Evolutionary conservation across 2,113 vertebrate genomes (phyloP), one percentile per base, ranked within the genome.

Genomic region (Python bivittatus): DNA sequence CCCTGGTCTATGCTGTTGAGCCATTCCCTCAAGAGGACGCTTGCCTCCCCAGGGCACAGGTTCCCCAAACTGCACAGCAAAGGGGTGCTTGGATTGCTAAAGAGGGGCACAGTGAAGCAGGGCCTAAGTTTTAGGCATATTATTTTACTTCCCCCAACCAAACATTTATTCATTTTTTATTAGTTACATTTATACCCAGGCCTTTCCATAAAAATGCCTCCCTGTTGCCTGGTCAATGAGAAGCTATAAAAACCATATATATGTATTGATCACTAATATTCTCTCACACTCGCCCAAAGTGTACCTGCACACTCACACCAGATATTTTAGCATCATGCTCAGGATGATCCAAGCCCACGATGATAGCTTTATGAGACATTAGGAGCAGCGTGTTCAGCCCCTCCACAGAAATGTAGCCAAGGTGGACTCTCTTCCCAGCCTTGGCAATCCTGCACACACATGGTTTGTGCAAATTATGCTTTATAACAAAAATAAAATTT

Each of bases 391-490:
- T 29, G 4, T 33, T 33, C 86, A 13, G 2, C 15, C 86, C 27
- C 42, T 58, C 22, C 57, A 12, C 13, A 8, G 56, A 48, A 53
- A 38, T 11, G 3, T 12, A 53, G 58, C 60, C 2, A 56, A 61
- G 23, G 20, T 22, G 60, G 87, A 12, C n/a, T 52, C 22, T 4
- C 23, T 44, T 22, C 56, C 83, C 83, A 44, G 44, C 13, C 25
- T 38, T 29, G 52, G 84, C 84, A 58, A 33, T 58, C 61, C 42
- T 44, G 33, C 48, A 79, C 56, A 2, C 10, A 42, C 44, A 27
- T 11, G 3, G 42, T 29, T 54, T 89, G 88, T 90, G 92, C 91
- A 92, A 92, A 92, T 85, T 53, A 88, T 64, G 88, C 79, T 29
- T 42, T 88, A 20, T 64, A 89, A 85, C 12, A 17, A 9, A 53